phyloP scores from a whole-genome alignment of 2,888 invertebrate genomes.

The Vannuccia rotundouncinata region DNA sequence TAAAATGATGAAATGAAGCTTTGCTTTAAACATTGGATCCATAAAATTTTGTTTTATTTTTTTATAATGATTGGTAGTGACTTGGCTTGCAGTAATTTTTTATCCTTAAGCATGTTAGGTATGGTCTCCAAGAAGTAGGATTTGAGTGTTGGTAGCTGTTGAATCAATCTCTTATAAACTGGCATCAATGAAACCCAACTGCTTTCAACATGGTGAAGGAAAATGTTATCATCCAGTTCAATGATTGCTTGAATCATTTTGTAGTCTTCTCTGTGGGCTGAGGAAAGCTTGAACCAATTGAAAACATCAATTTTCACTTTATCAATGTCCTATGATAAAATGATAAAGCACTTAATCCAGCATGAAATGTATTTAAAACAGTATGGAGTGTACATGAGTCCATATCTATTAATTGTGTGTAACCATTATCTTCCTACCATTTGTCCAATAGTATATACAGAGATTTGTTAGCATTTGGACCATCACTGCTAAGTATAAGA shows the following conservation, averaged over 20 bases:
- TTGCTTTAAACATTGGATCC: constrained; percentile 19
- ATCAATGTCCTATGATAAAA: constrained; percentile 40
- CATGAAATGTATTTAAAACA: constrained; percentile 41
- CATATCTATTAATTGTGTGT: constrained; percentile 39
- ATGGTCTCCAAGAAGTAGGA: neutral
- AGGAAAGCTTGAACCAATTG: constrained; percentile 41
- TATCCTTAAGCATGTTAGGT: neutral
- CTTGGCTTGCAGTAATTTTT: no score
- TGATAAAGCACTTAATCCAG: constrained; percentile 40
- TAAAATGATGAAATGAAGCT: constrained; percentile 14
- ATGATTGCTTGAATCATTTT: constrained; percentile 32
- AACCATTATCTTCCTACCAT: constrained; percentile 35
- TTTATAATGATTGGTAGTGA: neutral
- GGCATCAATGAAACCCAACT: constrained; percentile 42
- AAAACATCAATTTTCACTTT: constrained; percentile 42
- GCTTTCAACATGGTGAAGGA: constrained; percentile 41
- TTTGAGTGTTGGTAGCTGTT: constrained; percentile 14
- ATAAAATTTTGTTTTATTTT: neutral
- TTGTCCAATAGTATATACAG: constrained; percentile 39
- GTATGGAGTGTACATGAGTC: constrained; percentile 42
- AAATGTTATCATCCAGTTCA: constrained; percentile 41
- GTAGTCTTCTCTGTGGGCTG: constrained; percentile 42
- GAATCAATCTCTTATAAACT: constrained; percentile 2
- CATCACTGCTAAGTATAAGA: constrained; percentile 38
- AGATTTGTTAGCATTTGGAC: constrained; percentile 43